These are phyloP conservation scores for Perizoma affinitatum DNA, from an alignment of 2,888 invertebrate genomes.

Conservation along the genomic window DNA sequence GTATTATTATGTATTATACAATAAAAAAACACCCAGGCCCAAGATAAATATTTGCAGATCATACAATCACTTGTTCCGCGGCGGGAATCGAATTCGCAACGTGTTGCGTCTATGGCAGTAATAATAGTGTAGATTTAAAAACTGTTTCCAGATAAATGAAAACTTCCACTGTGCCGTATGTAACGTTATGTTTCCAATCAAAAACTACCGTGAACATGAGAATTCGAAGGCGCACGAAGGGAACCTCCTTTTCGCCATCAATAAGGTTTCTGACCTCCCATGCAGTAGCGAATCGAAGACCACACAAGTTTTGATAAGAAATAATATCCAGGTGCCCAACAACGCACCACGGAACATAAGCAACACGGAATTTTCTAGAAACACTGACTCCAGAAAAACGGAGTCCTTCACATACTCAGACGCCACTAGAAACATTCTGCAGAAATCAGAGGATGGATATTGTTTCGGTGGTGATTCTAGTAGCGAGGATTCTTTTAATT, in stretches of 20 bases:
- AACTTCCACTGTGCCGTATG: slow-evolving; percentile 52
- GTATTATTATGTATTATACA: too few relatives aligned
- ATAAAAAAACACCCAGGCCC: too few relatives aligned
- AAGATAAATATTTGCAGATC: too few relatives aligned
- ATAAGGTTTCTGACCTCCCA: slow-evolving; percentile 30
- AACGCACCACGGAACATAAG: slow-evolving; percentile 3
- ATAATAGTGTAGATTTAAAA: too few relatives aligned
- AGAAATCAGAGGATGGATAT: background rate
- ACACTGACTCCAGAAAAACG: background rate
- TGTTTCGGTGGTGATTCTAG: background rate
- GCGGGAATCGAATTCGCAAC: too few relatives aligned
- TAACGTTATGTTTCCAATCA: slow-evolving; percentile 22
- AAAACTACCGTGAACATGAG: slow-evolving; percentile 19
- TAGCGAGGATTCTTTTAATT: slow-evolving; percentile 8
- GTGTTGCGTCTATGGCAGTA: too few relatives aligned
- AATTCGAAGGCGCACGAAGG: slow-evolving; percentile 28
- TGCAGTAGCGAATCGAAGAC: background rate
- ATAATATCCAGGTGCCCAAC: slow-evolving; percentile 17
- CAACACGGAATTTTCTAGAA: background rate
- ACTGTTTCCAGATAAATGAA: slow-evolving; percentile 41
- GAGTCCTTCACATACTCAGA: background rate
- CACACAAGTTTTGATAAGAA: slow-evolving; percentile 1
- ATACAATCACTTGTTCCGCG: too few relatives aligned
- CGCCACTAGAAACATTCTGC: background rate
- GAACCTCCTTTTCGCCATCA: slow-evolving; percentile 25